These are phyloP conservation scores for Pelagia noctiluca DNA, from an alignment of 30 jellyfish, hydroid and myxozoan species.

Conservation along the genomic window DNA sequence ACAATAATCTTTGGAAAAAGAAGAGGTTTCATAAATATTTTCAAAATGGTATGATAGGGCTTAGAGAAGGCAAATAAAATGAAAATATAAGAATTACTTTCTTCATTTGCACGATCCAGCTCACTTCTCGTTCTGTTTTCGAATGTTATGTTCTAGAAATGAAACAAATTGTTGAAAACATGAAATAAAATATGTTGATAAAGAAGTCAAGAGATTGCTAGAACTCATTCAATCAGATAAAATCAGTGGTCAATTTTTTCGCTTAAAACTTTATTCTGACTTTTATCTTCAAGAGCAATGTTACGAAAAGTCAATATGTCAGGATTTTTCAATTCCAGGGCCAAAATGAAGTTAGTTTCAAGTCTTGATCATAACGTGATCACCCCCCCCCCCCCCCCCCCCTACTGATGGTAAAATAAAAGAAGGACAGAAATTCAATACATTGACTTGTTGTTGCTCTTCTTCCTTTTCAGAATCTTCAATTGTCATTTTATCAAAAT, in stretches of 20 bases:
- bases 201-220: background rate
- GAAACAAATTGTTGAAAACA: too few relatives aligned
- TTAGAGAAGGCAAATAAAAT: background rate
- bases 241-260: too few relatives aligned
- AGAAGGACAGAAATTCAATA: background rate
- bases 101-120: constrained; percentile 90
- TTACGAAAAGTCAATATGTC: too few relatives aligned
- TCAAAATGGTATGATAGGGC: background rate
- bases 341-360: too few relatives aligned
- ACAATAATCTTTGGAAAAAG: background rate
- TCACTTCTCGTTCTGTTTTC: constrained; percentile 86
- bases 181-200: background rate
- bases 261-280: too few relatives aligned
- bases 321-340: too few relatives aligned
- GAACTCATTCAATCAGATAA: background rate
- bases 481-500: constrained; percentile 88
- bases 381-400: too few relatives aligned
- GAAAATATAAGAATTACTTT: constrained; percentile 53
- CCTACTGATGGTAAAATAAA: too few relatives aligned
- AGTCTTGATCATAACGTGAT: too few relatives aligned
- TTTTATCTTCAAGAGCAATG: too few relatives aligned
- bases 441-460: constrained; percentile 37
- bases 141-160: constrained; percentile 77
- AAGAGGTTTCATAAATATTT: background rate
- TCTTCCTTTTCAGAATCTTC: constrained; percentile 81